Evolutionary conservation across 2,113 vertebrate genomes (phyloP).

Genomic region (Pagrus major): DNA sequence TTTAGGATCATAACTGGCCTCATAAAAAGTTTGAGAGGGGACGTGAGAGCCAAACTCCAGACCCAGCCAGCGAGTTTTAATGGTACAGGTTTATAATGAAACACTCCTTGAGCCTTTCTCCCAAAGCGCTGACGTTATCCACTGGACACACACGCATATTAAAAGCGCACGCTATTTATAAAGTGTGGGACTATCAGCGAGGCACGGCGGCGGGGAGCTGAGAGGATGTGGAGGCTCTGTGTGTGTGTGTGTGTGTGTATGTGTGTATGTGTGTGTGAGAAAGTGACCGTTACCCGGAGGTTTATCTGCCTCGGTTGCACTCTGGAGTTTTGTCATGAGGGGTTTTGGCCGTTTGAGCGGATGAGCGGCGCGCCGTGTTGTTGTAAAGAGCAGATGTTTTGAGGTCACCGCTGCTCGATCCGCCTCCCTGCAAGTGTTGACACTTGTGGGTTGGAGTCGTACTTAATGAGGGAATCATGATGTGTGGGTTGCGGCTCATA

Average conservation of each 20-base stretch:
- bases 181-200: constrained; percentile 71
- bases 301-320: constrained; percentile 30
- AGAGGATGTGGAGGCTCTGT: constrained; percentile 43
- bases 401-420: constrained; percentile 61
- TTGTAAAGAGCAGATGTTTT: constrained; percentile 70
- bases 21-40: constrained; percentile 45
- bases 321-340: constrained; percentile 7
- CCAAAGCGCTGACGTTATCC: constrained; percentile 83
- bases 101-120: constrained; percentile 81
- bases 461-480: constrained; percentile 60
- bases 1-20: constrained; percentile 72
- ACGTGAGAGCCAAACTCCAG: constrained; percentile 75
- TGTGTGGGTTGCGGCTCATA: constrained; percentile 47
- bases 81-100: constrained; percentile 85
- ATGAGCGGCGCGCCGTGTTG: constrained; percentile 40
- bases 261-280: constrained; percentile 23
- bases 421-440: constrained; percentile 49
- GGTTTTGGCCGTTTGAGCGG: constrained; percentile 10
- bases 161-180: constrained; percentile 80
- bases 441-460: constrained; percentile 55
- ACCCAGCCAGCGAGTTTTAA: constrained; percentile 76
- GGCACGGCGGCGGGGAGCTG: constrained; percentile 35
- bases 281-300: neutral
- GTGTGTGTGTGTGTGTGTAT: constrained; percentile 20
- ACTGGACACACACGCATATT: constrained; percentile 77